A percentile compares a stretch with the other conserved stretches of the same genome.
phyloP scores from a whole-genome alignment of 2,797 vertebrate genomes.

The Emydoidea blandingii region DNA sequence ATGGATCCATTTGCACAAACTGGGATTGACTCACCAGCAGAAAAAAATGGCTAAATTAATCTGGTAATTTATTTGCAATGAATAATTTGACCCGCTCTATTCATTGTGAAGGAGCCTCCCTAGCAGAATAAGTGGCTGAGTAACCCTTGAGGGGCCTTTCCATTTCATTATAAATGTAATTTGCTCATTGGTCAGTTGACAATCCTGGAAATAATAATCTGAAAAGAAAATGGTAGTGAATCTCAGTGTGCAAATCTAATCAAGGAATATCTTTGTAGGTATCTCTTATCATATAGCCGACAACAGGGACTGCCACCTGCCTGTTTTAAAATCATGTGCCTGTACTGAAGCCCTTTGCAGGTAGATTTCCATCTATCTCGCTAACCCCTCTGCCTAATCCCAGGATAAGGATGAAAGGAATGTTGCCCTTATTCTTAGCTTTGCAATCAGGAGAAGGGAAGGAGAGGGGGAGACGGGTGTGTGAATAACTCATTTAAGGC shows the following conservation, averaged over 20 bases:
- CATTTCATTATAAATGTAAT: constrained; percentile 72
- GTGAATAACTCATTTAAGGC: not conserved
- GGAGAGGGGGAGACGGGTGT: not conserved
- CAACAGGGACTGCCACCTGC: not conserved
- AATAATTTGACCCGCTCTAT: constrained; percentile 51
- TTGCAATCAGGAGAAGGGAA: not conserved
- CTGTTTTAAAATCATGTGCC: not conserved
- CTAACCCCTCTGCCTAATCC: not conserved
- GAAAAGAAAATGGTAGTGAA: not conserved
- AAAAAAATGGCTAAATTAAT: not conserved
- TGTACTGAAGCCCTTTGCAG: not conserved
- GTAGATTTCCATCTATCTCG: not conserved
- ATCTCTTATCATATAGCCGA: not conserved
- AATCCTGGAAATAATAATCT: not conserved
- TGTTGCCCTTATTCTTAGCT: not conserved
- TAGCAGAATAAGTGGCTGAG: constrained; percentile 42
- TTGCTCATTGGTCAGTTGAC: constrained; percentile 16
- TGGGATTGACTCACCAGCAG: not conserved
- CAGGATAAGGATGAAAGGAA: not conserved
- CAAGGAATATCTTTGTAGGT: not conserved
- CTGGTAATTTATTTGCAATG: not conserved
- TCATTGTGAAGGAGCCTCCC: constrained; percentile 64
- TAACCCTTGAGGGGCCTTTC: constrained; percentile 57
- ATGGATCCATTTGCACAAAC: not conserved
- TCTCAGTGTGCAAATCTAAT: not conserved